Conservation (phyloP, 2,888 invertebrate species). For the Nomada hirtipes region DNA sequence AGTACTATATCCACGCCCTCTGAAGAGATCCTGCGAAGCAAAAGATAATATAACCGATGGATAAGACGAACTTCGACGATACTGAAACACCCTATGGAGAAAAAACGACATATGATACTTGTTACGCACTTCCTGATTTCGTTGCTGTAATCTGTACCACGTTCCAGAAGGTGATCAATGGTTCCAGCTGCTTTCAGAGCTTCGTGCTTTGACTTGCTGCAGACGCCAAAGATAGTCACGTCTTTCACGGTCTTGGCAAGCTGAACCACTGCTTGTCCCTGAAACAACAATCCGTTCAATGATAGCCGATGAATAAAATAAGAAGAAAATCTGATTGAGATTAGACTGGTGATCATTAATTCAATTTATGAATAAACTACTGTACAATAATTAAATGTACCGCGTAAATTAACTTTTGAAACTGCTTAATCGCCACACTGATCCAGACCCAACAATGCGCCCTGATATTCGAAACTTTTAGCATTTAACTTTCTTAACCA, state of each 20-base stretch:
- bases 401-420: too few relatives aligned
- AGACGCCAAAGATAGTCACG: conserved; percentile 93
- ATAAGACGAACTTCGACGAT: conserved; percentile 1
- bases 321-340: too few relatives aligned
- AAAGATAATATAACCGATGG: conserved; percentile 11
- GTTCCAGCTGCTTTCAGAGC: conserved; percentile 89
- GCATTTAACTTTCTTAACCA: too few relatives aligned
- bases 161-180: conserved; percentile 92
- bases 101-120: background rate
- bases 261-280: conserved; percentile 95
- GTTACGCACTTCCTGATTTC: conserved; percentile 92
- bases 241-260: conserved; percentile 92
- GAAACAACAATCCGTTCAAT: conserved; percentile 68
- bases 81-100: background rate
- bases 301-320: too few relatives aligned
- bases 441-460: too few relatives aligned
- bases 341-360: too few relatives aligned
- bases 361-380: too few relatives aligned
- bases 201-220: conserved; percentile 94
- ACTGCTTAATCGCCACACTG: too few relatives aligned
- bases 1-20: conserved; percentile 94
- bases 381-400: too few relatives aligned
- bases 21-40: conserved; percentile 86
- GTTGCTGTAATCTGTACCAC: conserved; percentile 92
- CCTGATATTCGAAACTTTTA: too few relatives aligned